Evolutionary conservation across 2,888 invertebrate genomes (phyloP), one percentile per base, ranked within the genome.

Genomic region (Philonicus albiceps): DNA sequence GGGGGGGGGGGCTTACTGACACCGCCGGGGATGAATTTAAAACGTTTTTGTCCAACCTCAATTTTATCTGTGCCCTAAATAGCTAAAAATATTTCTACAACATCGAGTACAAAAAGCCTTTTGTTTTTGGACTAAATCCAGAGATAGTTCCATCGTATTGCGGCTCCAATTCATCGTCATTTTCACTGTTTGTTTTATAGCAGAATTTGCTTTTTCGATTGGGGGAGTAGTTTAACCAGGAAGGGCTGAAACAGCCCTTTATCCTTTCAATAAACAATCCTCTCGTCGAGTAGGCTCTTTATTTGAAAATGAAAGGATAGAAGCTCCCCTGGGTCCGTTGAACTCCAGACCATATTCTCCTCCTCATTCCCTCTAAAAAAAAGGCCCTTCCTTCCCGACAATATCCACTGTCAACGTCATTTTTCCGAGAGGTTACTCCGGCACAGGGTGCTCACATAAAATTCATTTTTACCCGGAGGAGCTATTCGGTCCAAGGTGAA

Each of bases 401-500:
- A 64, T 22, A 64, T 22, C 64, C 27, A 27, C 64, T 64, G 64
- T 64, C 64, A 27, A 64, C 64, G 64, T 19, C 11, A 64, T 22
- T 19, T 64, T 64, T 27, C 19, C 27, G 22, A 11, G 13, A 22
- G 27, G 22, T 64, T 49, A n/a, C 64, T 11, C 27, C 11, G 22
- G 7, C 8, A 22, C 64, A 64, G 64, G 19, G 19, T 11, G 64
- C 27, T 22, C 11, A 27, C 2, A 64, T 13, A 4, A 22, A 64
- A 64, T 64, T 27, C 27, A 64, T 11, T 64, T 27, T 64, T 19
- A 64, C 64, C 19, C 22, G n/a, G 55, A 6, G 19, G 55, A 55
- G 22, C 55, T 55, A 55, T 55, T 22, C n/a, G 64, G 27, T 49
- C 78, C 49, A 43, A 78, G 78, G 78, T 78, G 78, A 78, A 78